phyloP scores from a whole-genome alignment of 2,888 invertebrate genomes.

The Uloborus plumipes region DNA sequence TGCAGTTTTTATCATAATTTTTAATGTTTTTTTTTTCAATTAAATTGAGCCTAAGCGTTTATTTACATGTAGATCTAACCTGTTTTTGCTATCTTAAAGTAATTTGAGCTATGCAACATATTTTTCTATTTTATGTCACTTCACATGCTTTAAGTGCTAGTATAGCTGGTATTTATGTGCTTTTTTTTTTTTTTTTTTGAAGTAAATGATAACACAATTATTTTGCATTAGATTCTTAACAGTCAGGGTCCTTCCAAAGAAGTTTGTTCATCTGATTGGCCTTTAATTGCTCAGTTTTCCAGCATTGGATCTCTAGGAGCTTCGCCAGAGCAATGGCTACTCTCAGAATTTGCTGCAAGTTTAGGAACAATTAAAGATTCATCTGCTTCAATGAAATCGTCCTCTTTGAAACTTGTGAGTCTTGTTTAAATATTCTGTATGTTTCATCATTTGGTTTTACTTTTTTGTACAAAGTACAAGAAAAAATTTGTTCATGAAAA shows the following conservation, averaged over 20 bases:
- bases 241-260: slow-evolving; percentile 76
- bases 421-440: too few species aligned
- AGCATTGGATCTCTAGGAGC: slow-evolving; percentile 90
- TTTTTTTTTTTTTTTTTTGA: slow-evolving; percentile 10
- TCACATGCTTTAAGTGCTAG: neutral
- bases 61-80: too few species aligned
- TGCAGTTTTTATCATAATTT: too few species aligned
- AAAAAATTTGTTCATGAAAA: too few species aligned
- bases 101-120: too few species aligned
- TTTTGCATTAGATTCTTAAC: slow-evolving; percentile 74
- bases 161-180: neutral
- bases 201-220: neutral
- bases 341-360: slow-evolving; percentile 65
- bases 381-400: slow-evolving; percentile 21
- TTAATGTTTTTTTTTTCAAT: too few species aligned
- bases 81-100: too few species aligned
- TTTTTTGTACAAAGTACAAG: too few species aligned
- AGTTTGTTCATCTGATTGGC: slow-evolving; percentile 76
- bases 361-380: slow-evolving; percentile 57
- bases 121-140: neutral
- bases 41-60: too few species aligned
- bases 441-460: too few species aligned
- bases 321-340: slow-evolving; percentile 70
- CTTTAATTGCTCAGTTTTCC: slow-evolving; percentile 88
- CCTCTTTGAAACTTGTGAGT: slow-evolving; percentile 53